These are phyloP conservation scores for Plebejus melissa DNA, from an alignment of 2,888 invertebrate genomes.

Conservation along the genomic window DNA sequence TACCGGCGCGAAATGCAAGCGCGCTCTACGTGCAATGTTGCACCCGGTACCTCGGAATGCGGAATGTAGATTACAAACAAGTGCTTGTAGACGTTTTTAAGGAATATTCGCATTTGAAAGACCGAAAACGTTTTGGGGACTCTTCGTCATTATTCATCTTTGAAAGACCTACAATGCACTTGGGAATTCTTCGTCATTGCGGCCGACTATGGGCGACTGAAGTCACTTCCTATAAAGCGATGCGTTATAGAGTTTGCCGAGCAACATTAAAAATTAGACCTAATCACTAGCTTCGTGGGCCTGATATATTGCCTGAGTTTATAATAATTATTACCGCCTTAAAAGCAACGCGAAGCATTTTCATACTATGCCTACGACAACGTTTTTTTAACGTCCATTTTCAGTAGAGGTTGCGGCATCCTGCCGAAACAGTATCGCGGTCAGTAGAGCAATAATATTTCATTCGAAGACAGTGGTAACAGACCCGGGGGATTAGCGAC, in stretches of 20 bases:
- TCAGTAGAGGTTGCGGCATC: background rate
- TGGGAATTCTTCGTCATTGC: background rate
- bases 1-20: background rate
- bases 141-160: background rate
- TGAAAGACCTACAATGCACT: background rate
- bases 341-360: background rate
- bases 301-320: no score
- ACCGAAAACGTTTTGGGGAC: background rate
- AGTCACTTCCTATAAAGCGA: background rate
- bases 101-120: background rate
- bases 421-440: background rate
- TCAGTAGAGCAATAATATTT: background rate
- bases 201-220: background rate
- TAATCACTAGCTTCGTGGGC: no score
- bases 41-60: background rate
- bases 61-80: background rate
- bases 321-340: no score
- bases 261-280: no score
- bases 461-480: background rate
- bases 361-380: background rate
- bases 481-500: slow-evolving; percentile 12
- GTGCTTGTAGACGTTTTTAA: background rate
- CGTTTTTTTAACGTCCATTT: background rate
- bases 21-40: background rate
- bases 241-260: background rate